Base-by-base conservation (phyloP, 2,888 invertebrate species). In the Xestia xanthographa region DNA sequence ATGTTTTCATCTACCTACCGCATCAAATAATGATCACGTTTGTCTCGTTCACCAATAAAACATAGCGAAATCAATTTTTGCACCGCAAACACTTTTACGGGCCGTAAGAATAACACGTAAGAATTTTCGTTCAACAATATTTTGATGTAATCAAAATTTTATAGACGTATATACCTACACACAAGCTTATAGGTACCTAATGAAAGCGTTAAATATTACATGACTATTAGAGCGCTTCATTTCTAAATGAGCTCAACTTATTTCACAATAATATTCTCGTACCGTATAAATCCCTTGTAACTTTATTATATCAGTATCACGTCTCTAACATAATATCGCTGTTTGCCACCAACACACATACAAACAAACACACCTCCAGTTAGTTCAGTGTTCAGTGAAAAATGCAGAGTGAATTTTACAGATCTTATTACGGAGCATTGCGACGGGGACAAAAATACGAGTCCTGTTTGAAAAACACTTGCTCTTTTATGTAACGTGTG, bases 371-470 rank as follows among this genome's bases (percentile, higher is more conserved):
- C 29, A 43, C 26, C 34, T 50, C 43, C 43, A 75, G 67, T 38
- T 41, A 65, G 58, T 20, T 63, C 67, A 45, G 63, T 83, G 48
- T n/a, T 71, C 73, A 41, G 65, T 82, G 85, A 74, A 78, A 84
- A 71, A 66, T 74, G 34, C 60, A 73, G 58, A 20, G 67, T 74
- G 66, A 77, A 74, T 77, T 43, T 66, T 58, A 63, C 62, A 69
- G 62, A 85, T 77, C 65, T 66, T 82, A 63, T 74, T 82, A 72
- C 62, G 56, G 45, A 76, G 70, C 67, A 34, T 43, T 43, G 56
- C 20, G 53, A 45, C 4, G 41, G 29, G 34, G 48, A 72, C 82
- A 69, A 72, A 74, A 77, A 63, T 45, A 70, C 45, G 26, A 79
- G 38, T 20, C n/a, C 14, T 71, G 71, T 73, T 77, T 85, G 45